Evolutionary conservation across 1,140 invertebrate genomes (phyloP).

Genomic region (Pinna nobilis): DNA sequence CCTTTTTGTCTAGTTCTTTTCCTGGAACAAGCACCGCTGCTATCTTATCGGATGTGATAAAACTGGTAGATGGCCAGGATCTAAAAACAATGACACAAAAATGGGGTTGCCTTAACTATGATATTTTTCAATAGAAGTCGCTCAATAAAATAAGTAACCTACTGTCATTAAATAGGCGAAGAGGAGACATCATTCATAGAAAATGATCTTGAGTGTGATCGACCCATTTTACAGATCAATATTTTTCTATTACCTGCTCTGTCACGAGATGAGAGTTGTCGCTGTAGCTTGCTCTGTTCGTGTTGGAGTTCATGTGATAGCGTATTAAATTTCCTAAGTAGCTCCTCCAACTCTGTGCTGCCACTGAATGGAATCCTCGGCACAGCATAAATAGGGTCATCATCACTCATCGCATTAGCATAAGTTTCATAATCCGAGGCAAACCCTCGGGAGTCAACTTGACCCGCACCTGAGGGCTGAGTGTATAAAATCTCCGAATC

Average conservation of each 20-base stretch:
- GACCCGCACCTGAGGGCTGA: slow-evolving; percentile 45
- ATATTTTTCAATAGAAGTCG: too few relatives aligned
- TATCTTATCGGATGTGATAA: neutral
- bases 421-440: slow-evolving; percentile 70
- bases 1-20: neutral
- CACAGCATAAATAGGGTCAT: slow-evolving; percentile 68
- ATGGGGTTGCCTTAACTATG: too few relatives aligned
- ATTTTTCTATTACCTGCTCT: slow-evolving; percentile 54
- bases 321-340: slow-evolving; percentile 82
- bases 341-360: slow-evolving; percentile 76
- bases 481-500: slow-evolving; percentile 85
- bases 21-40: neutral
- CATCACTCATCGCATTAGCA: slow-evolving; percentile 66
- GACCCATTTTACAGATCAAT: slow-evolving; percentile 21
- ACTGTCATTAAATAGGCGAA: too few relatives aligned
- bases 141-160: too few relatives aligned
- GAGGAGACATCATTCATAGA: neutral
- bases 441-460: slow-evolving; percentile 77
- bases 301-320: slow-evolving; percentile 74
- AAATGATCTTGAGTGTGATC: neutral
- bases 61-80: too few relatives aligned
- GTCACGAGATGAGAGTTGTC: slow-evolving; percentile 69
- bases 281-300: slow-evolving; percentile 72
- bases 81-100: too few relatives aligned
- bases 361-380: slow-evolving; percentile 58